A percentile compares a stretch with the other conserved stretches of the same genome.
phyloP scores from a whole-genome alignment of 1,140 invertebrate species.

The Himalopsyche phryganea region DNA sequence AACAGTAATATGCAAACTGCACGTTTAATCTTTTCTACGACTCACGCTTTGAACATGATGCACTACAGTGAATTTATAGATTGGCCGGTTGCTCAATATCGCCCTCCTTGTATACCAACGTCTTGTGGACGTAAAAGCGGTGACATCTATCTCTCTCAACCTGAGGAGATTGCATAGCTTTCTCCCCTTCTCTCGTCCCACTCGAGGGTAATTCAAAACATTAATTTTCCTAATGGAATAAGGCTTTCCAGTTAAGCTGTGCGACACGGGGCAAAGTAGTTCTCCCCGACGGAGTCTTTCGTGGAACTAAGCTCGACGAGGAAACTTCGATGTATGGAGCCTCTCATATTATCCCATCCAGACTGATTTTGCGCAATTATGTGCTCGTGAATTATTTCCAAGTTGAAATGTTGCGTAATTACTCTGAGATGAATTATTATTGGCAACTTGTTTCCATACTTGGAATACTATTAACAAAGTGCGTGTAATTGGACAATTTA shows the following conservation, averaged over 20 bases:
- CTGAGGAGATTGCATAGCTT: conserved; percentile 11
- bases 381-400: background rate
- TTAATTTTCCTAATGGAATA: conserved; percentile 54
- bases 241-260: conserved; percentile 41
- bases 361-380: background rate
- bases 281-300: conserved; percentile 23
- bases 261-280: conserved; percentile 38
- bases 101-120: conserved; percentile 24
- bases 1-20: too few relatives aligned
- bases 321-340: conserved; percentile 7
- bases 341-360: background rate
- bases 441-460: background rate
- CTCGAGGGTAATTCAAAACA: conserved; percentile 44
- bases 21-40: too few relatives aligned
- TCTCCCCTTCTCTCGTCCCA: conserved; percentile 17
- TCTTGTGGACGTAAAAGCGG: conserved; percentile 15
- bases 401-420: background rate
- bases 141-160: conserved; percentile 25
- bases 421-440: background rate
- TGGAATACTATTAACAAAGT: too few relatives aligned
- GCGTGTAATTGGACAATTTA: too few relatives aligned
- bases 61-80: conserved; percentile 27
- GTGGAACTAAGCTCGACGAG: conserved; percentile 1
- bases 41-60: background rate
- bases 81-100: conserved; percentile 32